Percentiles rank a stretch among this genome's conserved stretches.
phyloP scores from a whole-genome alignment of 2,797 vertebrate species.

The Sylvia borin region DNA sequence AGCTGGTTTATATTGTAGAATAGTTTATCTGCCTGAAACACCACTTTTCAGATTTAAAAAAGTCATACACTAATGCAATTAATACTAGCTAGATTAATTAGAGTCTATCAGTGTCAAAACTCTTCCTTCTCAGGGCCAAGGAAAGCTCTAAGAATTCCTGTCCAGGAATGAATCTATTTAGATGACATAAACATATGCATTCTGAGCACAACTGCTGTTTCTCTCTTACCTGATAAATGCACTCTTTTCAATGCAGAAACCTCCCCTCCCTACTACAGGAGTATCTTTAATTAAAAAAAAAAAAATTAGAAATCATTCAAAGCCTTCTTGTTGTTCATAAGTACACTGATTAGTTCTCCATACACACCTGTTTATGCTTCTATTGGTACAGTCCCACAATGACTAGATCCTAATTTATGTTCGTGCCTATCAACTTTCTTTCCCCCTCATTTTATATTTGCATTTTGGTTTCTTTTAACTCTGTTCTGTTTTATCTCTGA shows the following conservation, averaged over 20 bases:
- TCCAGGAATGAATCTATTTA: neutral
- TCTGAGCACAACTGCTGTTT: neutral
- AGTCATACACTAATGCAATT: neutral
- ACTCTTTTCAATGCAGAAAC: neutral
- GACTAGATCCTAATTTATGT: neutral
- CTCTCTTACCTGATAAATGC: neutral
- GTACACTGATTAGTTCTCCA: neutral
- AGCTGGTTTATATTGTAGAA: neutral
- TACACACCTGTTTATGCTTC: neutral
- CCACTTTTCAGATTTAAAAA: neutral
- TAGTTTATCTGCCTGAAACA: neutral
- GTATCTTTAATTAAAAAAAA: neutral
- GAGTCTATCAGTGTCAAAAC: neutral
- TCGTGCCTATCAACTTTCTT: neutral
- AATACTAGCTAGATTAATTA: neutral
- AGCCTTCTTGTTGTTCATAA: neutral
- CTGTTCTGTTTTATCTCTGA: neutral
- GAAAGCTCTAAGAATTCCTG: neutral
- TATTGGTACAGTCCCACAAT: neutral
- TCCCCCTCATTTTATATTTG: neutral
- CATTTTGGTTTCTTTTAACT: neutral
- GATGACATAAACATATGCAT: neutral
- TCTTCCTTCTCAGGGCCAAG: neutral
- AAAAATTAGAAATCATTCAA: neutral
- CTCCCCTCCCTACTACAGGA: accelerated